Evolutionary conservation across 2,888 invertebrate genomes (phyloP).

Genomic region (Miltochrista miniata): DNA sequence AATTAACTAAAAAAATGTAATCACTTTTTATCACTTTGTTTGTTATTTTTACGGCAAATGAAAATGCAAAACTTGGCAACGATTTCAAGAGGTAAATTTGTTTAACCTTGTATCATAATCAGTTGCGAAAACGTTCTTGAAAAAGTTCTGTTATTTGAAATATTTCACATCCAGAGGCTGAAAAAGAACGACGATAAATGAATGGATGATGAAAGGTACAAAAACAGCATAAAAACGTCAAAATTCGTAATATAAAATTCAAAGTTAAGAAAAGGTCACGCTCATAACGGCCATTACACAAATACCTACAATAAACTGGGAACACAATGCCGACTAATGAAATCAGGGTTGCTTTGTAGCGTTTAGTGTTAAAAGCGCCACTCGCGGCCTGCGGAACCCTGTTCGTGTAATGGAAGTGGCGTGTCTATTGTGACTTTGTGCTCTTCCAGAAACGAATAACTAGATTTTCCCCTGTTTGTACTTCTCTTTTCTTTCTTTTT

Average conservation of each 20-base stretch:
- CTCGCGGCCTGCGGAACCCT: slow-evolving; percentile 29
- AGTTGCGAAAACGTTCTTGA: no score
- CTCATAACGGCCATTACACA: slow-evolving; percentile 1
- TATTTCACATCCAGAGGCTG: no score
- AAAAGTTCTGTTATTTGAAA: no score
- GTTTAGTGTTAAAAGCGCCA: slow-evolving; percentile 37
- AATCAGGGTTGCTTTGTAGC: slow-evolving; percentile 40
- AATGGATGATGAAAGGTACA: no score
- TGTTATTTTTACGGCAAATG: background rate
- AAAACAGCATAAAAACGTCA: no score
- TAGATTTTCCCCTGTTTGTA: slow-evolving; percentile 29
- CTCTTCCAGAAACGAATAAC: slow-evolving; percentile 29
- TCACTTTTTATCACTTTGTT: background rate
- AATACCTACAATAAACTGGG: slow-evolving; percentile 14
- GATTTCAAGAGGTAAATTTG: no score
- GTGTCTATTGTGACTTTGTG: slow-evolving; percentile 27
- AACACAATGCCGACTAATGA: slow-evolving; percentile 37
- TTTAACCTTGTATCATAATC: no score
- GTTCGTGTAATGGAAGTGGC: slow-evolving; percentile 42
- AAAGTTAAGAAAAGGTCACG: no score
- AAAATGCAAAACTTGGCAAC: background rate
- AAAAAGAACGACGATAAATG: no score
- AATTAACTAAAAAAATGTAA: slow-evolving; percentile 7
- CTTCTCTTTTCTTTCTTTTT: slow-evolving; percentile 17
- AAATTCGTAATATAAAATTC: no score